Evolutionary conservation across 1,140 invertebrate genomes (phyloP).

Genomic region (Hyles euphorbiae): DNA sequence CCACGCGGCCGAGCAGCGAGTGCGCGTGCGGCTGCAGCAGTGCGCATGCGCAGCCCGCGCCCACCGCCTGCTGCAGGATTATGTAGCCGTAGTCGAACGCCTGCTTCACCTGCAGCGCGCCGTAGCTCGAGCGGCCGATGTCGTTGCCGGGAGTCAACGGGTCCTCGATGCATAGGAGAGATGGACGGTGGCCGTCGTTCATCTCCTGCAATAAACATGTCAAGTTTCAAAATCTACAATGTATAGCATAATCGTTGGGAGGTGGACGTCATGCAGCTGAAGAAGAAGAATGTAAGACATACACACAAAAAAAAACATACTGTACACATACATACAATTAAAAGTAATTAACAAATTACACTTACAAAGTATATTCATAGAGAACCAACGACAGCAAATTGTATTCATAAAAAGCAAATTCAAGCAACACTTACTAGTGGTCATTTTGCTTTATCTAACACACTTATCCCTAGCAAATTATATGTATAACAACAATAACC

Average conservation of each 20-base stretch:
- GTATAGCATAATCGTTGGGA: not conserved
- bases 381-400: too few species aligned
- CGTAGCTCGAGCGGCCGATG: conserved; percentile 97
- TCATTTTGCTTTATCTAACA: too few species aligned
- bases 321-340: too few species aligned
- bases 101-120: conserved; percentile 87
- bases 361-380: too few species aligned
- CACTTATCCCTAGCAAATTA: not conserved
- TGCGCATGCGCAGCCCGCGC: conserved; percentile 79
- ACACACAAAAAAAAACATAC: too few species aligned
- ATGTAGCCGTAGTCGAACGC: conserved; percentile 96
- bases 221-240: too few species aligned
- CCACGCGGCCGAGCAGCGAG: conserved; percentile 91
- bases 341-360: too few species aligned
- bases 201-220: conserved; percentile 78
- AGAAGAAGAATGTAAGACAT: too few species aligned
- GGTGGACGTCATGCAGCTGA: not conserved
- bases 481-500: not conserved
- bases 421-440: too few species aligned
- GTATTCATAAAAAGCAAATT: too few species aligned
- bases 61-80: conserved; percentile 87
- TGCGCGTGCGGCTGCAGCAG: conserved; percentile 67
- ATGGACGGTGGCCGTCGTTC: conserved; percentile 94
- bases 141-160: conserved; percentile 96
- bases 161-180: conserved; percentile 97